Percentiles rank a stretch among this genome's conserved stretches.
phyloP scores from a whole-genome alignment of 2,797 vertebrate species.

The Melanotaenia parkinsoni region DNA sequence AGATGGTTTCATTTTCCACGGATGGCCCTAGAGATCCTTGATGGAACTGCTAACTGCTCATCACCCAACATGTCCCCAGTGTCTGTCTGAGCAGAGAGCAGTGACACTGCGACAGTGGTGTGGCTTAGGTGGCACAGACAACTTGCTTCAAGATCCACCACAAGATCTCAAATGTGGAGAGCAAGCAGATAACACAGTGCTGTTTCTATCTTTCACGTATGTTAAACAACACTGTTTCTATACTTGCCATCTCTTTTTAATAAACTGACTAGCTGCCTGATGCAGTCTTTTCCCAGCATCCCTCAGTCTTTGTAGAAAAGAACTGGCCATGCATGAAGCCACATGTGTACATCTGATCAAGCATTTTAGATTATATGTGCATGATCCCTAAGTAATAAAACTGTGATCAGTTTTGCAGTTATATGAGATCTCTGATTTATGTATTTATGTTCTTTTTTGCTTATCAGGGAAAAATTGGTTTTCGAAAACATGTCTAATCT shows the following conservation, averaged over 20 bases:
- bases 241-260: constrained; percentile 2
- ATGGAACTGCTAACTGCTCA: constrained; percentile 80
- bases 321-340: constrained; percentile 9
- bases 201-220: constrained; percentile 13
- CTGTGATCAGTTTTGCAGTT: constrained; percentile 55
- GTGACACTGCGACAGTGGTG: constrained; percentile 25
- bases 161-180: constrained; percentile 38
- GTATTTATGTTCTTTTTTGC: constrained; percentile 48
- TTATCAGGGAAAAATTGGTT: constrained; percentile 54
- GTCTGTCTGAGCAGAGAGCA: constrained; percentile 61
- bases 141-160: constrained; percentile 61
- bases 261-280: constrained; percentile 10
- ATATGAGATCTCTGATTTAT: constrained; percentile 44
- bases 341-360: constrained; percentile 20
- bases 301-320: constrained; percentile 12
- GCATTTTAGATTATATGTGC: constrained; percentile 24
- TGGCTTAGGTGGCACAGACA: constrained; percentile 61
- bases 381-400: constrained; percentile 37
- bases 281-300: constrained; percentile 14
- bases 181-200: constrained; percentile 32
- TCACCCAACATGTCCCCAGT: constrained; percentile 70
- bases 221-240: constrained; percentile 9
- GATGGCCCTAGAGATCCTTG: constrained; percentile 77
- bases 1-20: constrained; percentile 81
- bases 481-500: constrained; percentile 48